Conservation (phyloP, 2,113 vertebrate species). For the Arothron firmamentum region DNA sequence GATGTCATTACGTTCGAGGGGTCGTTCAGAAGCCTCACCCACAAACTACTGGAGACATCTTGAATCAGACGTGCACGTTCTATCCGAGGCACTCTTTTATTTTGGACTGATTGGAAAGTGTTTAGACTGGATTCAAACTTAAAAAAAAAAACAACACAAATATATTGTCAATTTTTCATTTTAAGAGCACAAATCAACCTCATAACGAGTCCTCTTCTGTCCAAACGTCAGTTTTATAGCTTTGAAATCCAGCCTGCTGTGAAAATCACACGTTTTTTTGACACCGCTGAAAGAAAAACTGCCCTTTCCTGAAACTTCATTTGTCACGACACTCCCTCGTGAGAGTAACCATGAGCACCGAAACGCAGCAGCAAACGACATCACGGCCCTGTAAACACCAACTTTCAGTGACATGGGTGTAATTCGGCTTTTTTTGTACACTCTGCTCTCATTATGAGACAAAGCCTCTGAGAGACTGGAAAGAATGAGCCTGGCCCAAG, state of each 20-base stretch:
- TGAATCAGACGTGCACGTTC: slow-evolving; percentile 52
- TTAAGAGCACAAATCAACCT: too few species aligned
- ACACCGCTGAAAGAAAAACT: slow-evolving; percentile 29
- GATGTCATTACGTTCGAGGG: slow-evolving; percentile 71
- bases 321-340: slow-evolving; percentile 25
- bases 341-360: slow-evolving; percentile 44
- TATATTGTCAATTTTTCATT: too few species aligned
- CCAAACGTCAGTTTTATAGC: slow-evolving; percentile 1
- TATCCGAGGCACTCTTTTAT: slow-evolving; percentile 45
- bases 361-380: slow-evolving; percentile 46
- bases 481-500: slow-evolving; percentile 82
- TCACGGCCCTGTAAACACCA: slow-evolving; percentile 53
- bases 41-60: slow-evolving; percentile 65
- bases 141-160: too few species aligned
- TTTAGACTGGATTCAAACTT: not conserved
- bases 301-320: slow-evolving; percentile 34
- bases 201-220: too few species aligned
- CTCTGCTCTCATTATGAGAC: slow-evolving; percentile 60
- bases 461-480: slow-evolving; percentile 78
- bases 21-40: slow-evolving; percentile 67
- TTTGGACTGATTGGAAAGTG: slow-evolving; percentile 26
- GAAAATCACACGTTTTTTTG: slow-evolving; percentile 32
- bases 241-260: slow-evolving; percentile 25
- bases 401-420: slow-evolving; percentile 65
- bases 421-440: slow-evolving; percentile 61